phyloP scores from a whole-genome alignment of 2,113 vertebrate species.

The Tragelaphus strepsiceros region DNA sequence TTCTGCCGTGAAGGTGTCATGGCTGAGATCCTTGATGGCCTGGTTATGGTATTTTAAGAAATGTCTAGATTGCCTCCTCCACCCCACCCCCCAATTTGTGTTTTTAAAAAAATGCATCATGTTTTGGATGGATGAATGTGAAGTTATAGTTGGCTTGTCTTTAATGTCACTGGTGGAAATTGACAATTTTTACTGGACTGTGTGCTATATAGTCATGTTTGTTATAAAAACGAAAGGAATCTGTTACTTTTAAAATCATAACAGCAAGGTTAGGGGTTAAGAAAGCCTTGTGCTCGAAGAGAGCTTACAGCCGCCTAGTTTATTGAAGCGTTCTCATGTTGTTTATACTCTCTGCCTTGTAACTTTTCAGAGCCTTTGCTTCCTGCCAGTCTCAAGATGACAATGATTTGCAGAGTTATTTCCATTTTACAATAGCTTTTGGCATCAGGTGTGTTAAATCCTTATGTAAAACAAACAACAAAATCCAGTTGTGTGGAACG shows the following conservation, averaged over 20 bases:
- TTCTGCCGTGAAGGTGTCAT: too few species aligned
- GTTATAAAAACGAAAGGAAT: not conserved
- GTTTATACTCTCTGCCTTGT: not conserved
- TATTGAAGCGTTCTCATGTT: not conserved
- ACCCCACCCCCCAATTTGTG: not conserved
- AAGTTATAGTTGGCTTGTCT: not conserved
- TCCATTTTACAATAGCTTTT: not conserved
- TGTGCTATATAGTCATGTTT: not conserved
- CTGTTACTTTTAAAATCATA: not conserved
- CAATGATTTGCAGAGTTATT: not conserved
- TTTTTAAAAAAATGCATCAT: not conserved
- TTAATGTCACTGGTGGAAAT: not conserved
- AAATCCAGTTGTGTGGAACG: not conserved
- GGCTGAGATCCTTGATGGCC: not conserved
- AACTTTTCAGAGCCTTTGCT: not conserved
- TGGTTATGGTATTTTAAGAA: not conserved
- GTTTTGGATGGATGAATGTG: not conserved
- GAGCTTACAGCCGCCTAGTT: not conserved
- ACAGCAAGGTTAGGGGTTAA: not conserved
- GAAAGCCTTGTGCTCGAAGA: not conserved
- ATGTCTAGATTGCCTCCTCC: not conserved
- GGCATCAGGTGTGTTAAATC: conserved; percentile 8
- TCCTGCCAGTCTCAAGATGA: not conserved
- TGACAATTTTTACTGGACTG: not conserved
- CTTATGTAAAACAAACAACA: not conserved